Evolutionary conservation across 2,888 invertebrate genomes (phyloP), one percentile per base, ranked within the genome.

Genomic region (Tachina fera): DNA sequence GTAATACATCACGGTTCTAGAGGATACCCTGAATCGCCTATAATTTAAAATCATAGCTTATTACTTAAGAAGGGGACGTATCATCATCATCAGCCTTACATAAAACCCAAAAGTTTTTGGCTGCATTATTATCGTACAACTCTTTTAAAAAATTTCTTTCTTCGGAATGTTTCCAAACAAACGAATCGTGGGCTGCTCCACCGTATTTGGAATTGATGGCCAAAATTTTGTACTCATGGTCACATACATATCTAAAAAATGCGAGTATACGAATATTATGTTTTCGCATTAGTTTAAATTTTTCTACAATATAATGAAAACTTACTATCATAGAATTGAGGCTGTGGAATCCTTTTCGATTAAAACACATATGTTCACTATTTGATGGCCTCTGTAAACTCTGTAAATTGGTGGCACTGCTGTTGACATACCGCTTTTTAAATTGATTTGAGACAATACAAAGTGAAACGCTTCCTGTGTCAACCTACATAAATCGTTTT

Each of bases 1-100:
- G 78, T 78, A 41, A 77, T 83, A 16, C 77, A 74, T 53, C 68
- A 81, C 22, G 68, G 68, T 49, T 81, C 74, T 16, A 74, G 9
- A 1, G 70, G 70, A 71, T 71, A 71, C 19, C 56, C 70, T 14
- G 56, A 71, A 9, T 71, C 70, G 3, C 39, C 70, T 43, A 41
- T 13, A 71, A 43, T 56, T 10, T 56, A 45, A 67, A 19, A 45
- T 43, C 10, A 53, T 31, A 47, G 8, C 31, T 63, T 63, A 60
- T 2, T 51, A 68, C 9, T 51, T 39, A 51, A 51, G 53, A 10
- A 51, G n/a, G n/a, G n/a, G n/a, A 41, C 10, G n/a, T 13, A 16
- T 68, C 4, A 41, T 4, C n/a, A n/a, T n/a, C n/a, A n/a, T 53
- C 6, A 71, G 58, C 9, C 39, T 51, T 56, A 65, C 76, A 43